A percentile compares a stretch with the other conserved stretches of the same genome.
These are phyloP conservation scores for Aporrectodea caliginosa DNA, from an alignment of 1,140 invertebrate species.

Conservation along the genomic window DNA sequence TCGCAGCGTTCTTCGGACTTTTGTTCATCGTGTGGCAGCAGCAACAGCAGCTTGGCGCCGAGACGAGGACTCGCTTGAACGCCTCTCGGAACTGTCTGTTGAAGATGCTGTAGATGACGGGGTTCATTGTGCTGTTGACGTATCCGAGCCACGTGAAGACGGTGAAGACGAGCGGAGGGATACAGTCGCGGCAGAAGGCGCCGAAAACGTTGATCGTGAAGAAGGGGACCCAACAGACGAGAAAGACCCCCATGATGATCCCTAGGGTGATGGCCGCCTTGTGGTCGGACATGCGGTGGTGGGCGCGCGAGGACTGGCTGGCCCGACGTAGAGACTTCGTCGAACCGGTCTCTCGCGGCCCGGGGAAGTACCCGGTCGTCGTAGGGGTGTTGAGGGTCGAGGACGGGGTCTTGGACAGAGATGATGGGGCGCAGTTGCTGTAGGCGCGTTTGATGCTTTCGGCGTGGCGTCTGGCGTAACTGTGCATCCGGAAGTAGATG, in stretches of 20 bases:
- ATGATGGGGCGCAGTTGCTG: background rate
- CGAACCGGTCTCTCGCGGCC: no score
- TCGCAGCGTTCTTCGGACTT: no score
- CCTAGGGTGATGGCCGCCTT: conserved; percentile 94
- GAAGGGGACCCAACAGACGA: conserved; percentile 90
- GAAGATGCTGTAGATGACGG: conserved; percentile 53
- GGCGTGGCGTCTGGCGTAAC: conserved; percentile 96
- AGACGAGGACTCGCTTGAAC: conserved; percentile 50
- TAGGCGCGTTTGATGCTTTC: conserved; percentile 72
- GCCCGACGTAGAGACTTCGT: background rate
- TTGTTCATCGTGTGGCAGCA: no score
- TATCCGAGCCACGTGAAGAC: conserved; percentile 97
- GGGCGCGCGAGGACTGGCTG: background rate
- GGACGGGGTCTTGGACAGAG: background rate
- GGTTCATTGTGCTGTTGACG: conserved; percentile 69
- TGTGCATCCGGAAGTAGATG: conserved; percentile 73
- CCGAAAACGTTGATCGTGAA: conserved; percentile 88
- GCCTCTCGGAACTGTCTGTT: conserved; percentile 52
- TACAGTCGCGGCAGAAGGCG: conserved; percentile 60
- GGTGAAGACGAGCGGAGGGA: conserved; percentile 73
- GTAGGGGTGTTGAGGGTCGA: background rate
- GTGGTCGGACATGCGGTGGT: conserved; percentile 73
- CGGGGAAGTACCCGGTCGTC: no score
- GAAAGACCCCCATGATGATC: conserved; percentile 87
- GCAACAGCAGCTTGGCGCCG: conserved; percentile 43